Conservation (phyloP, 2,797 vertebrate species). For the Acanthis flammea region DNA sequence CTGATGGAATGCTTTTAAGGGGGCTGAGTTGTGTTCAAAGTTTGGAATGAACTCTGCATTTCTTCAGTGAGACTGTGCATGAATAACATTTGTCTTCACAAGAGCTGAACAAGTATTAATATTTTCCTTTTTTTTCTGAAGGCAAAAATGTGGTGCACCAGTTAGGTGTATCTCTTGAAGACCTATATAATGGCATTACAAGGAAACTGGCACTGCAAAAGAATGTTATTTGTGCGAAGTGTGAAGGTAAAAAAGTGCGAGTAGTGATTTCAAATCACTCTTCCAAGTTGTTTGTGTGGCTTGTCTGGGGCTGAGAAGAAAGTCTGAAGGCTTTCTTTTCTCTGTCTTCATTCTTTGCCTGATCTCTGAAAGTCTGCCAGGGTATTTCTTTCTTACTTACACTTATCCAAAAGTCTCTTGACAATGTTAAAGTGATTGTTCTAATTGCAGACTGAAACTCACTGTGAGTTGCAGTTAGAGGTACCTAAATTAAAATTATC, state of each 20-base stretch:
- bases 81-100: background rate
- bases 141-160: conserved; percentile 95
- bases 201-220: conserved; percentile 94
- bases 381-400: background rate
- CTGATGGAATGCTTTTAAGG: conserved; percentile 40
- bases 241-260: conserved; percentile 82
- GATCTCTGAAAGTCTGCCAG: background rate
- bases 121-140: conserved; percentile 35
- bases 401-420: background rate
- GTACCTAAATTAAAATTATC: background rate
- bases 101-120: background rate
- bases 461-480: background rate
- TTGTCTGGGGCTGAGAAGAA: background rate
- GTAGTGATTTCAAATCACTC: background rate
- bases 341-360: background rate
- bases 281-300: background rate
- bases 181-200: conserved; percentile 89
- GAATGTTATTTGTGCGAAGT: conserved; percentile 93
- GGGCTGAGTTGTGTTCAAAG: background rate
- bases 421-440: background rate
- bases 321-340: background rate
- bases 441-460: background rate
- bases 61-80: conserved; percentile 47
- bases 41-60: background rate
- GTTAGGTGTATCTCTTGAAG: conserved; percentile 87